A percentile compares a stretch with the other conserved stretches of the same genome.
Evolutionary conservation across 2,113 vertebrate species (phyloP).

Genomic region (Drymodes brunneopygia): DNA sequence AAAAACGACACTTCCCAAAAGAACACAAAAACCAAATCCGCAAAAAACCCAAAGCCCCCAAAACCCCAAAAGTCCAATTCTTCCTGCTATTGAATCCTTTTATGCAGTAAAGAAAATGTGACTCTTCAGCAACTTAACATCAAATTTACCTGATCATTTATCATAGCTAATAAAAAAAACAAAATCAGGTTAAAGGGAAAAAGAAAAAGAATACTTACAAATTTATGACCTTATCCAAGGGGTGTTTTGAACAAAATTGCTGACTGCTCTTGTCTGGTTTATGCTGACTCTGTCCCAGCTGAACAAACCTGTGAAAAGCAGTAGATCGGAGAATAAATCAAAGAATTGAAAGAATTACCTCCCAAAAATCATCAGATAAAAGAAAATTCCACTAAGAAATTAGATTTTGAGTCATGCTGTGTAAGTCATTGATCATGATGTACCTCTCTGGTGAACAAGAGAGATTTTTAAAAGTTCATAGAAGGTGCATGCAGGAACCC

Average conservation of each 20-base stretch:
- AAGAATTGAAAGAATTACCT: neutral
- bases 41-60: neutral
- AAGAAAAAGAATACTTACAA: slow-evolving; percentile 79
- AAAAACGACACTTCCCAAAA: neutral
- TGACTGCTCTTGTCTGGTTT: slow-evolving; percentile 78
- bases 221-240: slow-evolving; percentile 79
- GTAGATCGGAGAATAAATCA: neutral
- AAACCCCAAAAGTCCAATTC: neutral
- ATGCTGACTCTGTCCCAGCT: slow-evolving; percentile 88
- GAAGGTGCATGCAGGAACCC: neutral
- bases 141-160: neutral
- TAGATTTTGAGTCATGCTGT: neutral
- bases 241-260: slow-evolving; percentile 62
- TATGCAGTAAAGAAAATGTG: neutral
- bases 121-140: neutral
- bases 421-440: neutral
- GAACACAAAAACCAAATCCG: neutral
- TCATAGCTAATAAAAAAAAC: neutral
- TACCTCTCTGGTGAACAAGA: neutral
- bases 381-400: neutral
- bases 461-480: neutral
- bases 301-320: slow-evolving; percentile 83
- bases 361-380: neutral
- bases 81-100: neutral
- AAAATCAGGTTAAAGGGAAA: neutral